Evolutionary conservation across 2,888 invertebrate genomes (phyloP), one percentile per base, ranked within the genome.

Genomic region (Latrodectus elegans): DNA sequence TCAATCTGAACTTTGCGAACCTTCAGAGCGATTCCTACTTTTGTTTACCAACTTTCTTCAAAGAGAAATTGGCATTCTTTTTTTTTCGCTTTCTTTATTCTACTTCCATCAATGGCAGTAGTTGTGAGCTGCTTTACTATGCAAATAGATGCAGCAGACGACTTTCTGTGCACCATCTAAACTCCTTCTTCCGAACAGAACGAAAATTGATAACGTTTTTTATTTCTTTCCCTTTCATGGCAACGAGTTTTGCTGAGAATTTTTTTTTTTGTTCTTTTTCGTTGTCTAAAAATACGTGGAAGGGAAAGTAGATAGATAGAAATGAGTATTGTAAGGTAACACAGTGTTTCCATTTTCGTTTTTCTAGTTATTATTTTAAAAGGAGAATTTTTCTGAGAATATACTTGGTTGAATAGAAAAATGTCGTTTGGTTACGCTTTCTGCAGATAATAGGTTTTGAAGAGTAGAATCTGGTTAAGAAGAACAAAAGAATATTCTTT

Each of bases 121-220:
- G 65, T 70, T 60, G 79, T 17, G 84, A 81, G 86, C 86, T 86
- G 76, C 86, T 86, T 86, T 80, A 49, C 72, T 86, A 86, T 86
- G 86, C 86, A 86, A 86, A 86, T 86, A 86, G 77, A 86, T 86
- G 86, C 86, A 81, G 81, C 86, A 81, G 86, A 81, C 86, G 86
- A 81, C 81, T 60, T 76, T 76, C 76, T 71, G 71, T 81, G 86
- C 86, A 86, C 86, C 86, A 86, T 86, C 86, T 86, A 86, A 86
- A 86, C 86, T 86, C 86, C 65, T 86, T 81, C 81, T 76, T 73
- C 67, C 71, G 76, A 86, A 81, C 81, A 86, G 86, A 86, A 86
- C 86, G 86, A 81, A 86, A 86, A 86, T 86, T 86, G 86, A 86
- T 86, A 86, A 86, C 81, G 60, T 77, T 86, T 86, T 76, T 78